A percentile compares a stretch with the other conserved stretches of the same genome.
Conservation (phyloP, 2,888 invertebrate genomes). For the Parthenolecanium corni region DNA sequence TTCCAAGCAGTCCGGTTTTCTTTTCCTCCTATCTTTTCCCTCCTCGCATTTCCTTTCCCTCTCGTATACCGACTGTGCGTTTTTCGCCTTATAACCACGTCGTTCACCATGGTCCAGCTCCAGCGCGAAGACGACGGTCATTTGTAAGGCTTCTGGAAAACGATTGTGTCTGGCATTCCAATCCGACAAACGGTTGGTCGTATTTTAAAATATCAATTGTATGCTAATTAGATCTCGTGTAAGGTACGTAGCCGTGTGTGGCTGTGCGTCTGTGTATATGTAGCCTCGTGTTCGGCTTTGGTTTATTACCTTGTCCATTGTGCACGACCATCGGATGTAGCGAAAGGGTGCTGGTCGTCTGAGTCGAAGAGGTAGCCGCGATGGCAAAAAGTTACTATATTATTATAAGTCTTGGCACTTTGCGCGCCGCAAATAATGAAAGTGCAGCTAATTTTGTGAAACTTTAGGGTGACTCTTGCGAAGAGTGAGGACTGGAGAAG, state of each 20-base stretch:
- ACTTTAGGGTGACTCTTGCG: too few species aligned
- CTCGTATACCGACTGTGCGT: not conserved
- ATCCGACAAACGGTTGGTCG: constrained; percentile 7
- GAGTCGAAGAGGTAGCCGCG: too few species aligned
- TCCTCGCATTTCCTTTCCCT: not conserved
- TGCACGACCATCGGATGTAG: not conserved
- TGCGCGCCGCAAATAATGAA: too few species aligned
- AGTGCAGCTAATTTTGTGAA: too few species aligned
- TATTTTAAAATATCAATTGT: constrained; percentile 27
- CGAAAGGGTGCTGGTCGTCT: not conserved
- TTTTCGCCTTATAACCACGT: constrained; percentile 1
- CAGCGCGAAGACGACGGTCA: not conserved
- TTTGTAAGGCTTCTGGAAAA: constrained; percentile 23
- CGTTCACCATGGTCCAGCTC: not conserved
- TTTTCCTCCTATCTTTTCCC: not conserved
- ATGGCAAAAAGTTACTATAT: too few species aligned
- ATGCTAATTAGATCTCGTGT: constrained; percentile 17
- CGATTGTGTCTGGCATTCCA: constrained; percentile 26
- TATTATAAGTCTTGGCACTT: too few species aligned
- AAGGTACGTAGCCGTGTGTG: too few species aligned
- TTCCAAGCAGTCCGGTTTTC: not conserved
- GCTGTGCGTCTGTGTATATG: not conserved
- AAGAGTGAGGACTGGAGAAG: too few species aligned
- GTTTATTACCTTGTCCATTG: not conserved
- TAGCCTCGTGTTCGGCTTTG: not conserved